These are phyloP conservation scores for Loriculus beryllinus DNA, from an alignment of 2,797 vertebrate species.

Conservation along the genomic window DNA sequence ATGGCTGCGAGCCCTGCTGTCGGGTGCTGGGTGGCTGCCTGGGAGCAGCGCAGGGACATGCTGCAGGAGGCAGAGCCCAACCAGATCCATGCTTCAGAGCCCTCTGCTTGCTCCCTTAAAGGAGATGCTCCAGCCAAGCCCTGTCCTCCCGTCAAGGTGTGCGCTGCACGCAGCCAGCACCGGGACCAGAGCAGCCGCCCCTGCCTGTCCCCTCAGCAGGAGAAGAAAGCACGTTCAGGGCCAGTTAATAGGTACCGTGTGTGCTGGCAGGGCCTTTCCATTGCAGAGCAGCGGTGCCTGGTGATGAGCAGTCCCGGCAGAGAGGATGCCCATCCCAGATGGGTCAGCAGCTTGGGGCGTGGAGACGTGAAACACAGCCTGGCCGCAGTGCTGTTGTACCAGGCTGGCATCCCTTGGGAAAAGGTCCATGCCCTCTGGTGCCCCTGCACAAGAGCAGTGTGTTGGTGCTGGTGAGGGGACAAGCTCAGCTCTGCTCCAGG, in stretches of 20 bases:
- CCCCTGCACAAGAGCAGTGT: rapidly evolving
- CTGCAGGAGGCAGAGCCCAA: not conserved
- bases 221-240: not conserved
- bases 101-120: rapidly evolving
- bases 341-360: not conserved
- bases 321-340: rapidly evolving
- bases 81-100: not conserved
- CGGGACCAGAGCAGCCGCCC: not conserved
- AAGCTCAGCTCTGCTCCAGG: not conserved
- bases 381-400: rapidly evolving
- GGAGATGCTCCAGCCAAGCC: rapidly evolving
- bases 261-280: not conserved
- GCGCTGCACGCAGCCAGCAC: not conserved
- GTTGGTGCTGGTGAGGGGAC: rapidly evolving
- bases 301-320: not conserved
- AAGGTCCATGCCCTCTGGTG: not conserved
- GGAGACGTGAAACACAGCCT: rapidly evolving
- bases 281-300: not conserved
- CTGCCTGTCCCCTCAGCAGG: not conserved
- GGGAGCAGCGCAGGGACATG: not conserved
- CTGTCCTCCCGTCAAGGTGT: not conserved
- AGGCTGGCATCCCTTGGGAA: not conserved
- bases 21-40: rapidly evolving
- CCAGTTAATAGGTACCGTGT: rapidly evolving
- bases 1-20: not conserved